These are phyloP conservation scores for Pachycephus smyrnensis DNA, from an alignment of 2,888 invertebrate species.

Conservation along the genomic window DNA sequence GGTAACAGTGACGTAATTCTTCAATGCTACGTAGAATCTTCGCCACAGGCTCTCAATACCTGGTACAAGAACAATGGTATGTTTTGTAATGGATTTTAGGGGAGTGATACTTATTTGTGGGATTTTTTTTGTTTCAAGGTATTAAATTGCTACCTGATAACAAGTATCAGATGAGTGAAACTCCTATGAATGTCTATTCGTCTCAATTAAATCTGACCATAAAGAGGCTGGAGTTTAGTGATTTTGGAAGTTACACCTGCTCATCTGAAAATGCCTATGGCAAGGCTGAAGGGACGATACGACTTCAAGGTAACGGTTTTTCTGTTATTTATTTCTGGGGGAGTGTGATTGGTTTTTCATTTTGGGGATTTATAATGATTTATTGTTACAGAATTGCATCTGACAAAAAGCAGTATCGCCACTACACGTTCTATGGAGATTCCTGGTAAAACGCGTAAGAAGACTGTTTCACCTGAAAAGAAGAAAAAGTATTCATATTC, in stretches of 20 bases:
- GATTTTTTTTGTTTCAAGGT: constrained; percentile 65
- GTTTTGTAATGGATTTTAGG: not conserved
- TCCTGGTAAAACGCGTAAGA: constrained; percentile 27
- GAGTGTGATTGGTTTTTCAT: not conserved
- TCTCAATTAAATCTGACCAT: constrained; percentile 86
- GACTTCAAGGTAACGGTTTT: constrained; percentile 76
- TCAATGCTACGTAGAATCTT: constrained; percentile 87
- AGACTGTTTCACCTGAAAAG: constrained; percentile 20
- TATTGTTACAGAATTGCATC: constrained; percentile 33
- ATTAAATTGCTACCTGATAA: constrained; percentile 80
- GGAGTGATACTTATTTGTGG: not conserved
- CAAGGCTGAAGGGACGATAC: constrained; percentile 81
- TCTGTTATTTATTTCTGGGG: not conserved
- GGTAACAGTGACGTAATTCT: constrained; percentile 81
- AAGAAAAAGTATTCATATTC: constrained; percentile 32
- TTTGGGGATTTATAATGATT: not conserved
- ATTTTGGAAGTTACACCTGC: constrained; percentile 84
- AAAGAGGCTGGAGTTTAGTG: constrained; percentile 76
- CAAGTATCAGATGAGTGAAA: constrained; percentile 81
- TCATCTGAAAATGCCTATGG: constrained; percentile 85
- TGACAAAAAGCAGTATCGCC: constrained; percentile 31
- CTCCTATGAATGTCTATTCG: constrained; percentile 78
- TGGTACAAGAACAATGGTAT: constrained; percentile 85
- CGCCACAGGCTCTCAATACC: constrained; percentile 86
- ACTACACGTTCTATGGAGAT: constrained; percentile 30